A percentile compares a stretch with the other conserved stretches of the same genome.
These are phyloP conservation scores for Falco columbarius DNA, from an alignment of 2,797 vertebrate genomes.

Conservation along the genomic window DNA sequence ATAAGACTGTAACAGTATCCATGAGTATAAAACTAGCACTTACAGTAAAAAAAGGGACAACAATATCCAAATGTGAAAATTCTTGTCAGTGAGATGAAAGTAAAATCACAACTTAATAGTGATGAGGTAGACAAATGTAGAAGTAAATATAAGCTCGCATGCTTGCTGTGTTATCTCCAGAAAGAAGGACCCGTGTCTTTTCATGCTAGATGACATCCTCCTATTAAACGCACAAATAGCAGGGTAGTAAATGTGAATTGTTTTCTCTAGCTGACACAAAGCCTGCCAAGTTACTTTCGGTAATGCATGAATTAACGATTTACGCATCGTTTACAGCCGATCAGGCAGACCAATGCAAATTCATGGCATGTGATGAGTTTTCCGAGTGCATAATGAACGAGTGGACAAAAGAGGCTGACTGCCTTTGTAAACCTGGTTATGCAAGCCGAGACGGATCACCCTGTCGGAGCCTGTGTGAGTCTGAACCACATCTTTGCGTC, in stretches of 20 bases:
- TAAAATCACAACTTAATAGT: not conserved
- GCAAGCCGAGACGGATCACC: conserved; percentile 74
- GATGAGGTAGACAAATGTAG: not conserved
- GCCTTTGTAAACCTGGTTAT: conserved; percentile 83
- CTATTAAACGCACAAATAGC: not conserved
- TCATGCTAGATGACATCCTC: not conserved
- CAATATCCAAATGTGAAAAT: not conserved
- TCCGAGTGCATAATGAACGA: conserved; percentile 81
- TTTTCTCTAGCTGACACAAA: not conserved
- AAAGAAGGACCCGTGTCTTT: not conserved
- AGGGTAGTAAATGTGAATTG: not conserved
- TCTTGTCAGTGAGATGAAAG: not conserved
- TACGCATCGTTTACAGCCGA: conserved; percentile 80
- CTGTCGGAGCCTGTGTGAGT: conserved; percentile 82
- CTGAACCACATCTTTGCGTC: conserved; percentile 78
- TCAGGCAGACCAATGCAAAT: conserved; percentile 88
- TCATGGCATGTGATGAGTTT: conserved; percentile 85
- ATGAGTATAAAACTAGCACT: not conserved
- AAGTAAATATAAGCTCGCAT: not conserved
- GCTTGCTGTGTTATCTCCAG: not conserved
- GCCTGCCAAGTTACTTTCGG: not conserved
- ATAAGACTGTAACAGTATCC: not conserved
- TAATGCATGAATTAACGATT: not conserved
- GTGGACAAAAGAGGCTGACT: conserved; percentile 81
- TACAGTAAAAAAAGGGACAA: not conserved